Base-by-base conservation (phyloP, 1,140 invertebrate species). In the Microplitis mediator region DNA sequence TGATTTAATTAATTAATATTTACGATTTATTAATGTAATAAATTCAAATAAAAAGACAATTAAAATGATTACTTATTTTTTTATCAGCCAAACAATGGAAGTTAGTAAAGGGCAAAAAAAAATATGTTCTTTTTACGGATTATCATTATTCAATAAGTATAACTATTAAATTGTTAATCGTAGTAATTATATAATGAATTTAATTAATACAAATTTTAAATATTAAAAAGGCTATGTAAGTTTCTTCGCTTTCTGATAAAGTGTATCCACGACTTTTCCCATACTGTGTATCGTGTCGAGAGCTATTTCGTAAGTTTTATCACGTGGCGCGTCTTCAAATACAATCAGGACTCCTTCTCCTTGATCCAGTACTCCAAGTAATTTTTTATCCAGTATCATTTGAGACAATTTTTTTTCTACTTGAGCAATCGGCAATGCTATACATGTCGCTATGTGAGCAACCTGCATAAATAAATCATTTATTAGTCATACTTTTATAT, bases 361-460 rank as follows among this genome's bases (percentile, higher is more conserved):
- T 89, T 99, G 98, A 89, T 99, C 98, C 61, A 99, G 89, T 77
- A 99, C 98, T 16, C 98, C 97, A 88, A 93, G 91, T 75, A 99
- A 92, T 86, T 99, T 99, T 77, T 98, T 97, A 86, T 99, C 98
- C 80, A 99, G 88, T 83, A 99, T 99, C 98, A 99, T 99, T 87
- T 99, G 98, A 32, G 98, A 99, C 14, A 99, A 87, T 88, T 99
- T 99, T 87, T 98, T 98, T 85, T 99, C 98, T 58, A 99, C 97
- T 88, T 94, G 92, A 63, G 94, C 90, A 87, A 95, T 92, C 8
- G 94, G 92, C 56, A 99, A 88, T 81, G 96, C 93, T 88, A 99
- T 99, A 71, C 92, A 91, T 73, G 92, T 90, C 13, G 97, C 94
- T 78, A 97, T 91, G 83, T 95, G 93, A 35, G 91, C 86, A 4